phyloP scores from a whole-genome alignment of 2,888 invertebrate genomes.

The Nemotelus nigrinus region DNA sequence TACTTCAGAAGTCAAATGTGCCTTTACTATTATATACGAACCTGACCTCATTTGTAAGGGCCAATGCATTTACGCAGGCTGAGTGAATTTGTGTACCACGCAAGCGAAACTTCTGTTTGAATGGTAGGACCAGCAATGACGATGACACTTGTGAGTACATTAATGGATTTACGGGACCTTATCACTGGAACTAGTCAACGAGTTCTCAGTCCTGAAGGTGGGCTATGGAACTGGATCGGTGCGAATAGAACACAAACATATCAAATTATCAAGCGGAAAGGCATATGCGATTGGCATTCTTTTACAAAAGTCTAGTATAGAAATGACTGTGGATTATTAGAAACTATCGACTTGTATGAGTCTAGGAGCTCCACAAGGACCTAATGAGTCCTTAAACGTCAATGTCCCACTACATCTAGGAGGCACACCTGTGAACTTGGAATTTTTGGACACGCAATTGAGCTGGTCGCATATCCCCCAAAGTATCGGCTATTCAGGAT shows the following conservation, averaged over 20 bases:
- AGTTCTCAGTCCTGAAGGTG: conserved; percentile 77
- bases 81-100: conserved; percentile 73
- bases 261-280: conserved; percentile 59
- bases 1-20: conserved; percentile 58
- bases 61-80: conserved; percentile 71
- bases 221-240: no score
- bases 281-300: conserved; percentile 88
- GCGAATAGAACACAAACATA: no score
- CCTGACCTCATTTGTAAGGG: conserved; percentile 78
- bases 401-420: conserved; percentile 91
- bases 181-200: conserved; percentile 83
- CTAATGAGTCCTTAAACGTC: conserved; percentile 79
- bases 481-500: conserved; percentile 81
- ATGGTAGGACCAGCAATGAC: no score
- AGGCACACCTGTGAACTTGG: conserved; percentile 69
- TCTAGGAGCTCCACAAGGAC: conserved; percentile 75
- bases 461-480: conserved; percentile 79
- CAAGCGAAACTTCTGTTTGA: no score
- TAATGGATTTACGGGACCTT: no score
- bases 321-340: conserved; percentile 76
- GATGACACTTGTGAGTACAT: no score
- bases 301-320: conserved; percentile 64
- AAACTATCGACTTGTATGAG: conserved; percentile 76
- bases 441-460: conserved; percentile 66
- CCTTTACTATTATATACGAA: conserved; percentile 89